These are phyloP conservation scores for Manis javanica DNA, from an alignment of 2,797 vertebrate genomes.

Conservation along the genomic window DNA sequence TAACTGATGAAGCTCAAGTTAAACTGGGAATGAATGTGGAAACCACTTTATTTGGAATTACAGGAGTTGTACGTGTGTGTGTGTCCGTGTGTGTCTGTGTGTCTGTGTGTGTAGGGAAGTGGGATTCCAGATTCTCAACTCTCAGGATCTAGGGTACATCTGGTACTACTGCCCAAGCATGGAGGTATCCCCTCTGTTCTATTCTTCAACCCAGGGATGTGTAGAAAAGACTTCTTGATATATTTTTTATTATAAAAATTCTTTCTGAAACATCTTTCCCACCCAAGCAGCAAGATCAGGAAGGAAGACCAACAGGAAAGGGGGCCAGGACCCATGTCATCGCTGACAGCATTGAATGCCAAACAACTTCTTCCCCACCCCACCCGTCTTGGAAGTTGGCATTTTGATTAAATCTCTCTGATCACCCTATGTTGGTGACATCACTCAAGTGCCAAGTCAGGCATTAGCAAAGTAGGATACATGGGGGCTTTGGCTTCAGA, in stretches of 20 bases:
- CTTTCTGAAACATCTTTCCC: background rate
- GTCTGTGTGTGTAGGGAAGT: background rate
- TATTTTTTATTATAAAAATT: background rate
- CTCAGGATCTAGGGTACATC: background rate
- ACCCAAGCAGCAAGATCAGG: background rate
- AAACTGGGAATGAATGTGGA: background rate
- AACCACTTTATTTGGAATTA: background rate
- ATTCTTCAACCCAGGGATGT: background rate
- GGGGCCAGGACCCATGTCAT: background rate
- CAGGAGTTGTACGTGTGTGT: accelerated
- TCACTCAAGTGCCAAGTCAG: background rate
- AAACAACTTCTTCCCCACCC: background rate
- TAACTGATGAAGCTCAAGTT: constrained; percentile 22
- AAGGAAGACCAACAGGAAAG: background rate
- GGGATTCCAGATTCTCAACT: background rate
- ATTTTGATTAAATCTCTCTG: background rate
- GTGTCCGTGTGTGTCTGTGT: background rate
- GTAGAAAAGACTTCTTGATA: background rate
- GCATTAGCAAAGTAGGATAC: background rate
- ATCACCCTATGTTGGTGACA: background rate
- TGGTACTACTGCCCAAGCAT: no score
- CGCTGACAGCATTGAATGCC: background rate
- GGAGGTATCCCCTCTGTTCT: background rate
- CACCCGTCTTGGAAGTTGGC: background rate
- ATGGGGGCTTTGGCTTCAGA: background rate